phyloP scores from a whole-genome alignment of 1,140 invertebrate genomes.

The Neodiprion lecontei region DNA sequence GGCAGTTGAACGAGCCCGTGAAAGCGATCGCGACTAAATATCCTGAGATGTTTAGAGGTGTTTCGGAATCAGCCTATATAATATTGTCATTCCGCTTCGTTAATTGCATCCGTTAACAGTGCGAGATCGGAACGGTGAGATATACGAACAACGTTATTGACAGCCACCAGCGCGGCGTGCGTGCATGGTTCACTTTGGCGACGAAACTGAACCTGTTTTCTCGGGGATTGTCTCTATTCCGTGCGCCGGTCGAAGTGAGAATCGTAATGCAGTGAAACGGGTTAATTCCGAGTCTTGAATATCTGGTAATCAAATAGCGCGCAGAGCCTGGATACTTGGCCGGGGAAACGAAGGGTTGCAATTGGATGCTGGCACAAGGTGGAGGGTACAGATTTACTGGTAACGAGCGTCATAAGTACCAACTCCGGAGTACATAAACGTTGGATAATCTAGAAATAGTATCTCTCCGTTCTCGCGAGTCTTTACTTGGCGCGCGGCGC shows the following conservation, averaged over 20 bases:
- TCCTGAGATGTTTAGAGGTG: too few species aligned
- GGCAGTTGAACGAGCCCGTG: too few species aligned
- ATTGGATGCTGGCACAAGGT: neutral
- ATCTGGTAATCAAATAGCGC: neutral
- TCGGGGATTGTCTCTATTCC: neutral
- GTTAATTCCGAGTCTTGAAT: neutral
- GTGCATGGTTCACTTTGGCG: too few species aligned
- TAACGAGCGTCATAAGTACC: constrained; percentile 7
- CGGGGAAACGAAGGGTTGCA: too few species aligned
- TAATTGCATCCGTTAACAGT: too few species aligned
- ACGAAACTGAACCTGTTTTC: neutral
- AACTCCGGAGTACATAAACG: neutral
- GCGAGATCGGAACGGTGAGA: too few species aligned
- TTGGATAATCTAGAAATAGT: constrained; percentile 1
- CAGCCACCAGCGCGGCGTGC: too few species aligned
- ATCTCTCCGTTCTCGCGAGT: neutral
- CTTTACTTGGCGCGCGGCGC: too few species aligned
- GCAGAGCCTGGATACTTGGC: neutral
- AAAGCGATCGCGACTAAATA: too few species aligned
- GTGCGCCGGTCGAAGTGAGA: neutral
- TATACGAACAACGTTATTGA: too few species aligned
- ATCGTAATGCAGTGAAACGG: neutral
- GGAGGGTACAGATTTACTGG: constrained; percentile 2
- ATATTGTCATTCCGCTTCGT: too few species aligned
- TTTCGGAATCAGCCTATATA: too few species aligned